Percentiles rank a stretch among this genome's conserved stretches.
phyloP scores from a whole-genome alignment of 1,140 invertebrate genomes.

The Hestina assimilis region DNA sequence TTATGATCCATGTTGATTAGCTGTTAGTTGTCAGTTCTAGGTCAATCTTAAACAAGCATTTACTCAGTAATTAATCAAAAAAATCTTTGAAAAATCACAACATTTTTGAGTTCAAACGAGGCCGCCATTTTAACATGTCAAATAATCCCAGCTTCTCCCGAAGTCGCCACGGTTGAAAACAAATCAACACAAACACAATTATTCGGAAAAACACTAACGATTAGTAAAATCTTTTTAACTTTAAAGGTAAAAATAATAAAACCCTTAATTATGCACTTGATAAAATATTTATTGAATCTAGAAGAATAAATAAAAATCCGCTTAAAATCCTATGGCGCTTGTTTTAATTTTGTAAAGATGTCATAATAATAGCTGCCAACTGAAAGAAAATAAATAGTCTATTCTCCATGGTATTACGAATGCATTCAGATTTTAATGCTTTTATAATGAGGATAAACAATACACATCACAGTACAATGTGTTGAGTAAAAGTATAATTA shows the following conservation, averaged over 20 bases:
- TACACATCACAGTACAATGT: too few relatives aligned
- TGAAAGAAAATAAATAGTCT: too few relatives aligned
- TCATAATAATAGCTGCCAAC: slow-evolving; percentile 46
- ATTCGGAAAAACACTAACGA: not conserved
- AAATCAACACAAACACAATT: slow-evolving; percentile 48
- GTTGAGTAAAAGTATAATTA: too few relatives aligned
- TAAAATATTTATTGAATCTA: not conserved
- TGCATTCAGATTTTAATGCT: too few relatives aligned
- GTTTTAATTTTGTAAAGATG: slow-evolving; percentile 65
- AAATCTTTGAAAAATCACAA: slow-evolving; percentile 39
- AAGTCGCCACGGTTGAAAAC: slow-evolving; percentile 73
- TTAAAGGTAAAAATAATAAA: not conserved
- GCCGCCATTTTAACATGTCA: slow-evolving; percentile 76
- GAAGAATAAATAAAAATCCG: slow-evolving; percentile 32
- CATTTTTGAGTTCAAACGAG: slow-evolving; percentile 65
- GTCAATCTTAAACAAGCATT: not conserved
- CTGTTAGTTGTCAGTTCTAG: not conserved
- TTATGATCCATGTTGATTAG: slow-evolving; percentile 59
- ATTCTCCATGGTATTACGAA: too few relatives aligned
- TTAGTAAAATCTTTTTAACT: not conserved
- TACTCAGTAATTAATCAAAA: slow-evolving; percentile 11
- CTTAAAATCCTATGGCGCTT: slow-evolving; percentile 59
- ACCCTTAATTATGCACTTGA: not conserved
- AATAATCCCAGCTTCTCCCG: slow-evolving; percentile 45
- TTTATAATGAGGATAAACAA: too few relatives aligned